Percentiles rank a stretch among this genome's conserved stretches.
Conservation (phyloP, 2,113 vertebrate genomes). For the Dendropsophus ebraccatus region DNA sequence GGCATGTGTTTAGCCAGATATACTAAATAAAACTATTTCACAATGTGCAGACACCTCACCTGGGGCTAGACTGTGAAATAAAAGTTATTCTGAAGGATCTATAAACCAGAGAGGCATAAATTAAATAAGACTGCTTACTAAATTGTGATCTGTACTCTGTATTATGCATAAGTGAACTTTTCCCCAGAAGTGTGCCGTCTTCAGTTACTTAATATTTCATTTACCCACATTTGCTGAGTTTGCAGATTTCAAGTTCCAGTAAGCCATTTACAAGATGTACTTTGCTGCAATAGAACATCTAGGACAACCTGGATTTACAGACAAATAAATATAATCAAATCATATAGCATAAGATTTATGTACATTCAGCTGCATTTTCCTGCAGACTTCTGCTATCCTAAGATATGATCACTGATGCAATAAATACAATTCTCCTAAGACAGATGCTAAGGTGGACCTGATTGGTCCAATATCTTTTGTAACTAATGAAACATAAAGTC, state of each 20-base stretch:
- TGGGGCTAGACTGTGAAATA: constrained; percentile 26
- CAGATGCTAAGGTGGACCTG: constrained; percentile 1
- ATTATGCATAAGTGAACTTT: background rate
- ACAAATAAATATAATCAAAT: constrained; percentile 34
- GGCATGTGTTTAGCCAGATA: constrained; percentile 25
- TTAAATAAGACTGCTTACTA: background rate
- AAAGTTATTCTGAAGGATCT: constrained; percentile 8
- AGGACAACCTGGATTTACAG: background rate
- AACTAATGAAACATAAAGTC: background rate
- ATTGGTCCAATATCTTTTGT: background rate
- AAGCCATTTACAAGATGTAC: constrained; percentile 14
- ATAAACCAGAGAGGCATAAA: background rate
- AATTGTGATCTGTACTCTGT: background rate
- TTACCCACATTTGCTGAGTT: constrained; percentile 15
- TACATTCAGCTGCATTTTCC: constrained; percentile 2
- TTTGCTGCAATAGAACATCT: constrained; percentile 10
- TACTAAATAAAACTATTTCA: constrained; percentile 2
- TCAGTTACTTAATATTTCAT: constrained; percentile 4
- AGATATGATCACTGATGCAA: background rate
- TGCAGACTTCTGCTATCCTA: background rate
- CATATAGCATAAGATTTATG: constrained; percentile 5
- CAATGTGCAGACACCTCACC: constrained; percentile 4
- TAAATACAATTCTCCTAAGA: background rate
- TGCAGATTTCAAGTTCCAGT: constrained; percentile 21
- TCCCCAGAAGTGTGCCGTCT: background rate